Percentiles rank a stretch among this genome's conserved stretches.
phyloP scores from a whole-genome alignment of 2,888 invertebrate species.

The Stratiomys singularior region DNA sequence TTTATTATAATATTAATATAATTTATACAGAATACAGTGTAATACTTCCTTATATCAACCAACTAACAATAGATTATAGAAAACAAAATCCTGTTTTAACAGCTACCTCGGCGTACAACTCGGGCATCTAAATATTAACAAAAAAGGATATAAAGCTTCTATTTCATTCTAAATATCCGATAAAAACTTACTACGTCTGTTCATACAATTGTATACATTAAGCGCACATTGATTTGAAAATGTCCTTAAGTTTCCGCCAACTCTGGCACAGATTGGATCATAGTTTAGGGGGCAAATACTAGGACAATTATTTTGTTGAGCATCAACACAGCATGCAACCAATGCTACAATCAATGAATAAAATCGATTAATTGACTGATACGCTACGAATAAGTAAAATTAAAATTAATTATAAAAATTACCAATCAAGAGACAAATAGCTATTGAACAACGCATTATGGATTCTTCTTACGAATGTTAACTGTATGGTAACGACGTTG shows the following conservation, averaged over 20 bases:
- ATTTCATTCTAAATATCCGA: too few species aligned
- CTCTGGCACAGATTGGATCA: not conserved
- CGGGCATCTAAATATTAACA: not conserved
- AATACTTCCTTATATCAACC: too few species aligned
- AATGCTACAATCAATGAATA: not conserved
- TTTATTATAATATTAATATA: too few species aligned
- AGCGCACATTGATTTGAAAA: constrained; percentile 1
- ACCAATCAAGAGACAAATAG: not conserved
- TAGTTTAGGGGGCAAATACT: not conserved
- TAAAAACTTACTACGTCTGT: not conserved
- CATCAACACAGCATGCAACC: not conserved
- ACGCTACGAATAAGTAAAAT: too few species aligned
- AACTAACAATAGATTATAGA: too few species aligned
- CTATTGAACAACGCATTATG: not conserved
- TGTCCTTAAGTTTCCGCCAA: not conserved
- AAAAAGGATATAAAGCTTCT: too few species aligned
- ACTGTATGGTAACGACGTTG: too few species aligned
- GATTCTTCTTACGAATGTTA: too few species aligned
- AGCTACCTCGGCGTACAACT: constrained; percentile 3
- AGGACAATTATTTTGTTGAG: not conserved
- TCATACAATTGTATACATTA: not conserved
- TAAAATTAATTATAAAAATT: too few species aligned
- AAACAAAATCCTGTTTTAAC: not conserved
- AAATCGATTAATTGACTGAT: too few species aligned
- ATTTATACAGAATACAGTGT: too few species aligned